Evolutionary conservation across 2,888 invertebrate species (phyloP).

Genomic region (Gandaritis pyraliata): DNA sequence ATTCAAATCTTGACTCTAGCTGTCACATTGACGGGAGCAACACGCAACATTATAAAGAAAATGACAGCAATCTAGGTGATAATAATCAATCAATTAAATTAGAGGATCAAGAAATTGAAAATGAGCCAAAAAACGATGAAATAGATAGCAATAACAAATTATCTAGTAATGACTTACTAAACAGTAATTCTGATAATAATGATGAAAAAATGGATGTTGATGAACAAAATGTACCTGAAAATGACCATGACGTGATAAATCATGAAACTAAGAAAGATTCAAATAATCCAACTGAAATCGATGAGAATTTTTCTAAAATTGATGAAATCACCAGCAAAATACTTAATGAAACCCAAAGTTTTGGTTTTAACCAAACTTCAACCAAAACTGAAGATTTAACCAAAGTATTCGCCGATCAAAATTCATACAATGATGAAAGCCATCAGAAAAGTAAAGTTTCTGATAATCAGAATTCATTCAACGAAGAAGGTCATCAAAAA

Average conservation of each 20-base stretch:
- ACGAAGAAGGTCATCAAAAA: background rate
- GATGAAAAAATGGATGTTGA: constrained; percentile 15
- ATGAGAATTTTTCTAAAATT: constrained; percentile 28
- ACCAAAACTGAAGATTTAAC: background rate
- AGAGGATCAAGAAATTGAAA: background rate
- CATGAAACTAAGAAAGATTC: background rate
- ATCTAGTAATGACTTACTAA: constrained; percentile 7
- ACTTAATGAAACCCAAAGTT: constrained; percentile 10
- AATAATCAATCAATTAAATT: constrained; percentile 4
- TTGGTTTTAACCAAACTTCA: no score
- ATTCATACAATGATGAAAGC: constrained; percentile 1
- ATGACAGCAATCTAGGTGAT: constrained; percentile 7
- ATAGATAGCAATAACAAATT: constrained; percentile 20
- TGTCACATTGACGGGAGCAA: background rate
- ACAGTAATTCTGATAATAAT: background rate
- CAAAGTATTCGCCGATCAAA: background rate
- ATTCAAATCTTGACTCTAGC: constrained; percentile 5
- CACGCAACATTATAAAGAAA: background rate
- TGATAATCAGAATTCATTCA: constrained; percentile 1
- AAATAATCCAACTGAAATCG: constrained; percentile 1
- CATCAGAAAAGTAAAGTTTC: background rate
- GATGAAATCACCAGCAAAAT: constrained; percentile 31
- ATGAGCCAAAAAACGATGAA: constrained; percentile 19
- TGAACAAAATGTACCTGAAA: background rate
- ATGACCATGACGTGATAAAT: background rate